A percentile compares a stretch with the other conserved stretches of the same genome.
These are phyloP conservation scores for Panthera uncia DNA, from an alignment of 2,113 vertebrate species.

Conservation along the genomic window DNA sequence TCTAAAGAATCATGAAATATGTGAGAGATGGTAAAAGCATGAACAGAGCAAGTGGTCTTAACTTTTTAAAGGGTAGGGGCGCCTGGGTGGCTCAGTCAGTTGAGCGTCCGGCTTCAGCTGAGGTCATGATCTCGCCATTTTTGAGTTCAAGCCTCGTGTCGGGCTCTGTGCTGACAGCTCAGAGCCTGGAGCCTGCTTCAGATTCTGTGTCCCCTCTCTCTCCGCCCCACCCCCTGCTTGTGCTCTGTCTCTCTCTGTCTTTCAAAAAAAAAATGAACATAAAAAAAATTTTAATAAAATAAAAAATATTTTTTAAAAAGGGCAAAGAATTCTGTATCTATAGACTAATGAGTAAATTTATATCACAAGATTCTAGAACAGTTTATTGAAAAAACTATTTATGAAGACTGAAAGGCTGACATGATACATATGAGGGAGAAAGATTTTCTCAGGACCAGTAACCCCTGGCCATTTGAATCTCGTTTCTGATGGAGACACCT, in stretches of 20 bases:
- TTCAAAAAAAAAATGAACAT: too few relatives aligned
- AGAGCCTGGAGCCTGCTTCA: too few relatives aligned
- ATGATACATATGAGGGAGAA: not conserved
- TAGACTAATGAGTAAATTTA: conserved; percentile 3
- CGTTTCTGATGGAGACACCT: not conserved
- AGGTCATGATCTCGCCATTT: too few relatives aligned
- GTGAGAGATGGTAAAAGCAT: not conserved
- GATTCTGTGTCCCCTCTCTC: too few relatives aligned
- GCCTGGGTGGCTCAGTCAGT: too few relatives aligned
- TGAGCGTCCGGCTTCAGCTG: too few relatives aligned
- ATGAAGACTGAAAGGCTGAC: conserved; percentile 10
- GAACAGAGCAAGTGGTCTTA: not conserved
- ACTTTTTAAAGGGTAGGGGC: not conserved
- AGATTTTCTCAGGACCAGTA: not conserved
- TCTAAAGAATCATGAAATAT: conserved; percentile 31
- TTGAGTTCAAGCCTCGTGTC: too few relatives aligned
- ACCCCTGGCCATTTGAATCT: conserved; percentile 29
- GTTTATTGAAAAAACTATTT: not conserved
- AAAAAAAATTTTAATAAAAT: too few relatives aligned
- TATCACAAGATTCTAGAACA: not conserved
- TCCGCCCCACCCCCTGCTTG: too few relatives aligned
- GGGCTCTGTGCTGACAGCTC: too few relatives aligned
- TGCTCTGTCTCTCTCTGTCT: too few relatives aligned
- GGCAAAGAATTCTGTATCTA: not conserved
- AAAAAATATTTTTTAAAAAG: not conserved